Evolutionary conservation across 2,113 vertebrate genomes (phyloP), one percentile per base, ranked within the genome.

Genomic region (Neogale vison): DNA sequence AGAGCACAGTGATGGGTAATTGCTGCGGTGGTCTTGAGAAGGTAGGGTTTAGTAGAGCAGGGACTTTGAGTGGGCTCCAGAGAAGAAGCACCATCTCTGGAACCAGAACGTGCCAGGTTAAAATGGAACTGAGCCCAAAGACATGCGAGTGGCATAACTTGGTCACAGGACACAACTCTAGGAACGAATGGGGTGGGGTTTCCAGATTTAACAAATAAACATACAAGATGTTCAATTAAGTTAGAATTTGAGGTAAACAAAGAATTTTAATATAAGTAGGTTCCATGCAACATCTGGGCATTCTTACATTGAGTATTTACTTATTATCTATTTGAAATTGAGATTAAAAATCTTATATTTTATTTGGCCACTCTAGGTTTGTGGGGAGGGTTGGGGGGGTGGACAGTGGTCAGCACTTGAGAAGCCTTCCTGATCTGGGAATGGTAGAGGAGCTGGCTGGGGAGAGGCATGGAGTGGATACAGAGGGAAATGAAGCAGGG

Each of bases 261-360:
- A 84, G 39, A 21, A 84, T 84, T 92, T 93, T 77, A 81, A 76
- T 67, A 17, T 61, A 47, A 55, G 4, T n/a, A 47, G 88, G 8
- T 36, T 23, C 34, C 45, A 59, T 93, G 31, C 4, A 79, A 7
- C 50, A 69, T 47, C 23, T 63, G 20, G 77, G 36, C 7, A 52
- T 83, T 71, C 6, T 86, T 36, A 45, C 9, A 63, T 23, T 90
- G 76, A 90, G 34, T 59, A 47, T 12, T 14, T 88, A 55, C 47
- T 45, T 94, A 36, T 34, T 74, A 34, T 18, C 91, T 82, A 42
- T 91, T 21, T 96, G 80, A 93, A 88, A 76, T 84, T 91, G 42
- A 59, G 14, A 69, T 61, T 77, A 77, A 55, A 88, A 7, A 65
- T 57, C 52, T 18, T 77, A 2, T n/a, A 3, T 63, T 90, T 90